Evolutionary conservation across 2,888 invertebrate genomes (phyloP), one percentile per base, ranked within the genome.

Genomic region (Erebia aethiops): DNA sequence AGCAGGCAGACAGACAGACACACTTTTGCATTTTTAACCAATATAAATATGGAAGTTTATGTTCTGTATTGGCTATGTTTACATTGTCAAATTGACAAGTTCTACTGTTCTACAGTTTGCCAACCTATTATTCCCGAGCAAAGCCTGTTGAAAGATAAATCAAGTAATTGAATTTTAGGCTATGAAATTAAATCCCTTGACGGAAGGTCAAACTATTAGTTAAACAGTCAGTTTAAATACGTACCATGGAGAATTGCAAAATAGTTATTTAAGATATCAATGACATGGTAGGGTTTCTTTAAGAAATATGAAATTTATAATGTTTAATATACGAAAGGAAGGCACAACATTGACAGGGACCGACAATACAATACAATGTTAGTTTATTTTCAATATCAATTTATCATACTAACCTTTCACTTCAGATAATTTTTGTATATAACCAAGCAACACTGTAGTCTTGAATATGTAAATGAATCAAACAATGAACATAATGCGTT

Each of bases 351-450:
- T 7, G 35, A 2, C 10, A 54, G 10, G 18, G 16, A 54, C 1
- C 0, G 3, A 57, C 16, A 26, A 16, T 26, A 3, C 3, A 35
- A 54, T 71, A 74, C 75, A 74, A 71, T 78, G 74, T 77, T 64
- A 65, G n/a, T n/a, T n/a, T n/a, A n/a, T n/a, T 35, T 35, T 35
- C 35, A 35, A 5, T 35, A 35, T 0, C 35, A 35, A 35, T 52
- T 71, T 78, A 79, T 79, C 78, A 68, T 60, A 77, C 76, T 79
- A 77, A 79, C 79, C 79, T 80, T 78, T 80, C 76, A 77, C 79
- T 78, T 70, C 51, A 66, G 72, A 70, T 75, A 76, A 70, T 46
- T 60, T 18, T 1, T 43, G 26, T 57, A 14, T 26, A 49, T 21
- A 46, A 52, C 11, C 58, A 64, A 57, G 35, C 43, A 64, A 69